These are phyloP conservation scores for Gallinago undulata DNA, from an alignment of 2,113 vertebrate genomes.

Conservation along the genomic window DNA sequence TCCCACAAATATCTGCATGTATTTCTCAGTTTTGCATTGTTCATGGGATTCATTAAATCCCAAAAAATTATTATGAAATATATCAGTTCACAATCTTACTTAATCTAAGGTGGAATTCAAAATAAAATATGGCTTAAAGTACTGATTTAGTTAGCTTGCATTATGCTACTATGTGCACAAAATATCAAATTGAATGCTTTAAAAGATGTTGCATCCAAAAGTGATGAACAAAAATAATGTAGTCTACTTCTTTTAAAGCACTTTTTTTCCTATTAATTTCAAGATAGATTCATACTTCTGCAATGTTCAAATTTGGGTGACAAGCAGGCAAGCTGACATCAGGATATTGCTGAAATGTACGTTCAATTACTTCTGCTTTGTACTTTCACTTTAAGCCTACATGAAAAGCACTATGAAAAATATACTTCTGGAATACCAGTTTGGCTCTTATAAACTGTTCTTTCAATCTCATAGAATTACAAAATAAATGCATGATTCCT, in stretches of 20 bases:
- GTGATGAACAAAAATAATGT: conserved; percentile 7
- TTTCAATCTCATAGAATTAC: neutral
- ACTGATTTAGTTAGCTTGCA: neutral
- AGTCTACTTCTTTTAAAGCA: neutral
- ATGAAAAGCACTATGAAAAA: neutral
- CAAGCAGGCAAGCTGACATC: conserved; percentile 28
- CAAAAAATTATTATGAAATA: neutral
- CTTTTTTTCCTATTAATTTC: conserved; percentile 18
- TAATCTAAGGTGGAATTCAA: conserved; percentile 10
- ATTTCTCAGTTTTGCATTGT: neutral
- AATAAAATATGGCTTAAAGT: neutral
- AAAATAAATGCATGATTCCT: neutral
- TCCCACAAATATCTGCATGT: neutral
- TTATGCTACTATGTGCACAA: neutral
- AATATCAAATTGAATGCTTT: neutral
- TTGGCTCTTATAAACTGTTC: neutral
- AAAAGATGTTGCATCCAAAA: neutral
- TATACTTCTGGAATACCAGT: neutral
- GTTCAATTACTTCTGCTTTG: conserved; percentile 36
- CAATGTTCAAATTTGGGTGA: conserved; percentile 34
- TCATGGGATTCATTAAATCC: neutral
- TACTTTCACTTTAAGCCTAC: neutral
- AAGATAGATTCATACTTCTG: neutral
- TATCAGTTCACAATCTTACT: neutral
- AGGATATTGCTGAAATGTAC: conserved; percentile 21